Percentiles rank a stretch among this genome's conserved stretches.
phyloP scores from a whole-genome alignment of 2,797 vertebrate genomes.

The Capromys pilorides region DNA sequence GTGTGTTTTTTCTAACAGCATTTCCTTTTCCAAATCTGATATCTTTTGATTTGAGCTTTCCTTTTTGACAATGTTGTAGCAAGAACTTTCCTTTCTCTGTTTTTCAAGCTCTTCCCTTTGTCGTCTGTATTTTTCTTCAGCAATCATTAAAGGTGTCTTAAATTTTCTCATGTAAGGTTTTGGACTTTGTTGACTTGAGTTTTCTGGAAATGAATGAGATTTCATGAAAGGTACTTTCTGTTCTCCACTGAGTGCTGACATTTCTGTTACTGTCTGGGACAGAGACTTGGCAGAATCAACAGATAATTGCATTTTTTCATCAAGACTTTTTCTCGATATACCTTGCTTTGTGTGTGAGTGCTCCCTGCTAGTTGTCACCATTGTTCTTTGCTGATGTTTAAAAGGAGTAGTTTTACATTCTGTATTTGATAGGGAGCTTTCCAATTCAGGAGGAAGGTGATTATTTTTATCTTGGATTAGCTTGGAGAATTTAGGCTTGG shows the following conservation, averaged over 20 bases:
- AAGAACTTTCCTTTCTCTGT: constrained; percentile 80
- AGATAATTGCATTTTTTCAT: constrained; percentile 59
- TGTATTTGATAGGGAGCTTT: constrained; percentile 58
- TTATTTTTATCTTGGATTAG: constrained; percentile 81
- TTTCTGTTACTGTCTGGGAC: constrained; percentile 82
- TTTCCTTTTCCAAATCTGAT: constrained; percentile 54
- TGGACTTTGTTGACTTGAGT: constrained; percentile 84
- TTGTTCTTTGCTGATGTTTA: constrained; percentile 55
- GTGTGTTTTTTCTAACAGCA: constrained; percentile 24
- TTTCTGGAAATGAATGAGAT: constrained; percentile 89
- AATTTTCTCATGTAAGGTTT: constrained; percentile 91
- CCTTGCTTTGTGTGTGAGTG: constrained; percentile 60
- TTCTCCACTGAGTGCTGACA: constrained; percentile 83
- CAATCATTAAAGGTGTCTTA: constrained; percentile 94
- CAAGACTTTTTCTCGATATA: background rate
- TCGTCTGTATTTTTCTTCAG: constrained; percentile 91
- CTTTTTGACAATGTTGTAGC: constrained; percentile 43
- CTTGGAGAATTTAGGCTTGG: constrained; percentile 87
- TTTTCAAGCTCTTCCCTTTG: constrained; percentile 88
- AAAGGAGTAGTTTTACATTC: constrained; percentile 36
- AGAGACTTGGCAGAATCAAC: constrained; percentile 67
- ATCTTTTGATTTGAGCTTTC: constrained; percentile 59
- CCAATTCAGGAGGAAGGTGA: constrained; percentile 56
- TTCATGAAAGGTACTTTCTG: constrained; percentile 84
- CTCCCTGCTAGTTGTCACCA: background rate